Conservation (phyloP, 2,888 invertebrate species). For the Cactoblastis cactorum region DNA sequence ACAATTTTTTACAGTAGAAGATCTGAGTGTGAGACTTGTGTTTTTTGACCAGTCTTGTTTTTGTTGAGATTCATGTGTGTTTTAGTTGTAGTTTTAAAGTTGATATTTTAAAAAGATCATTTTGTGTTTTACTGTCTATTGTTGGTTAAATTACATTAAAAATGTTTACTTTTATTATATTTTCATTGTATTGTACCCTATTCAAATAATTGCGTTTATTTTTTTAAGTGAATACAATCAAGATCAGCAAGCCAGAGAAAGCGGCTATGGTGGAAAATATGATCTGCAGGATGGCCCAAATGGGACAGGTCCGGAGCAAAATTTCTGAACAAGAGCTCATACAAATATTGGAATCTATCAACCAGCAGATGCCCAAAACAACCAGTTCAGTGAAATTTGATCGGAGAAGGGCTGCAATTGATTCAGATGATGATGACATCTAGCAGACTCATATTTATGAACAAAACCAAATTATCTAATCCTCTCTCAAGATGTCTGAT, state of each 20-base stretch:
- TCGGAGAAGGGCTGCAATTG: conserved; percentile 91
- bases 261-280: conserved; percentile 96
- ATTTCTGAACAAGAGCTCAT: conserved; percentile 93
- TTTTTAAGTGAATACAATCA: conserved; percentile 92
- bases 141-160: no score
- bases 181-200: neutral
- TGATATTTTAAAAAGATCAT: no score
- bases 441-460: conserved; percentile 35
- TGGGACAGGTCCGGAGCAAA: conserved; percentile 91
- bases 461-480: neutral
- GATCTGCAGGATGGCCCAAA: conserved; percentile 95
- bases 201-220: neutral
- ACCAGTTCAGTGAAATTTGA: conserved; percentile 93
- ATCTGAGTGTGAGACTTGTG: no score
- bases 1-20: no score
- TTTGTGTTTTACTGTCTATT: no score
- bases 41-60: no score
- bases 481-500: neutral
- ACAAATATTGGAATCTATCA: conserved; percentile 90
- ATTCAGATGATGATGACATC: conserved; percentile 87
- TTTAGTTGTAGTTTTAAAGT: no score
- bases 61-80: no score
- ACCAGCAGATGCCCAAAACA: conserved; percentile 88
- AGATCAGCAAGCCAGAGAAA: conserved; percentile 97
- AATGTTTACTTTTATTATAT: no score